Evolutionary conservation across 2,113 vertebrate species (phyloP), one percentile per base, ranked within the genome.

Genomic region (Ardeotis arabs): DNA sequence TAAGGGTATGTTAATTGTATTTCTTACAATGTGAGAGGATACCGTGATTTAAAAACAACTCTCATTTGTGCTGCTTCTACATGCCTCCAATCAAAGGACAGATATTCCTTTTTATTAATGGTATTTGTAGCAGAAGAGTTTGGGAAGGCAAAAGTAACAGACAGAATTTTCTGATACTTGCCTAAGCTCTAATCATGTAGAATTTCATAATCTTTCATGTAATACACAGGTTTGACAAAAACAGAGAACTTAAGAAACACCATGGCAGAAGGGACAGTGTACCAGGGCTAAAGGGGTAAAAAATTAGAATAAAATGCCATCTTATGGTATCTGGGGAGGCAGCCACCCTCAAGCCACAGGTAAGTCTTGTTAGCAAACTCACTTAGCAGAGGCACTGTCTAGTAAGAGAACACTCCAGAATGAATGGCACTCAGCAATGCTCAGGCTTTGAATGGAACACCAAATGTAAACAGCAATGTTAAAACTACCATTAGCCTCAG

Each of bases 301-400:
- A 58, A 82, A 74, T 58, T 12, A 67, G 37, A 90, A 74, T 37
- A 14, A 41, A 86, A 89, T 56, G 25, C 18, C 12, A 60, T 29
- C 16, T 39, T 6, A 0, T 27, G 18, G 8, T 50, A 72, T 47
- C 25, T 44, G 7, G 8, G 24, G 23, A 84, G 82, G 41, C 10
- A 90, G 47, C 5, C 16, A 35, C 39, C 35, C 28, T 1, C 1
- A 0, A 82, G 20, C n/a, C 62, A 41, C 28, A n/a, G 21, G 5
- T 4, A 59, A 37, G 33, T 50, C 25, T 49, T 49, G 22, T 33
- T 62, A 44, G 37, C 12, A 53, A 92, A 52, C 14, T 45, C 12
- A 19, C 37, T 84, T 44, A 60, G 16, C 60, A 83, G 44, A 59
- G 31, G 33, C 28, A 49, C 41, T 63, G 37, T 5, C 44, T 55